Percentiles rank a stretch among this genome's conserved stretches.
Conservation (phyloP, 2,888 invertebrate genomes). For the Drosophila basisetae region DNA sequence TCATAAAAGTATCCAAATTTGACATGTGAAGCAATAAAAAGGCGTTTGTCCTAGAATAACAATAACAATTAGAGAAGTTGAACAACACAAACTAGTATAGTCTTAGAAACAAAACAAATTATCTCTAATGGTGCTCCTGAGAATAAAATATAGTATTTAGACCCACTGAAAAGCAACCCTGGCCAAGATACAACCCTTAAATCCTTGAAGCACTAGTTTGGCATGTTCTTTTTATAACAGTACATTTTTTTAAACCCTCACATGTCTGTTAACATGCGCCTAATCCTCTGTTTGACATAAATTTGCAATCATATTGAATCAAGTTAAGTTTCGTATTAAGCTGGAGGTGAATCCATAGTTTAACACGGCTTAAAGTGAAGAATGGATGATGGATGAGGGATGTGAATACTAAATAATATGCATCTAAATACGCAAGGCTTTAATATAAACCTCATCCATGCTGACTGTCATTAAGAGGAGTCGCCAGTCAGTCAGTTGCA, state of each 20-base stretch:
- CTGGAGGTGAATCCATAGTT: not conserved
- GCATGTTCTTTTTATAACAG: not conserved
- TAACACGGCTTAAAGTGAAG: not conserved
- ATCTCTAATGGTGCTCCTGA: not conserved
- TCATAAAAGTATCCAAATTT: too few species aligned
- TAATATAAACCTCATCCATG: not conserved
- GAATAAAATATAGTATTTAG: not conserved
- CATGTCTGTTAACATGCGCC: too few species aligned
- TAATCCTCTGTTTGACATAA: too few species aligned
- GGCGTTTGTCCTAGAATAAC: not conserved
- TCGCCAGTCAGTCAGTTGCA: not conserved
- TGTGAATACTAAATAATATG: not conserved
- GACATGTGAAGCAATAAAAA: too few species aligned
- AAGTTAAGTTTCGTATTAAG: not conserved
- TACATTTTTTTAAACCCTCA: not conserved
- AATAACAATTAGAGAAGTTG: not conserved
- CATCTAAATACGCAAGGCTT: too few species aligned
- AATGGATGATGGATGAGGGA: not conserved
- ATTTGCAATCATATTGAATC: not conserved
- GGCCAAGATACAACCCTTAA: rapidly evolving
- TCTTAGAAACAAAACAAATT: not conserved
- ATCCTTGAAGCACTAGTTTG: too few species aligned
- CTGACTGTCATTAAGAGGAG: not conserved
- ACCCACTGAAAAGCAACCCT: not conserved
- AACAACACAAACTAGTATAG: not conserved